phyloP scores from a whole-genome alignment of 2,113 vertebrate species.

The Chlamydotis undulata region DNA sequence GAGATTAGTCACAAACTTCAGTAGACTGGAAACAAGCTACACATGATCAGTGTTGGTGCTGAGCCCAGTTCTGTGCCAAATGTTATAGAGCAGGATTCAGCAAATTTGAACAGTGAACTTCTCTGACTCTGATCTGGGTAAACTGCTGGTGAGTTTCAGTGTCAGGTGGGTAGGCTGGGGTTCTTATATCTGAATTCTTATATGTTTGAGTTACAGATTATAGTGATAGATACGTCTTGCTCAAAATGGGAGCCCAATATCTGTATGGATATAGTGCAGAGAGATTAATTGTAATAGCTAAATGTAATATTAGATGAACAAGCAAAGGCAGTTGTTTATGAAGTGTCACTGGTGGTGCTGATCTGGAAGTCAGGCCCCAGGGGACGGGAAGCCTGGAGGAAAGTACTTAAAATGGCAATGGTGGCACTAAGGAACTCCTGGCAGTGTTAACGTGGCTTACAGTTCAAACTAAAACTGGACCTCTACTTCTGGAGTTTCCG shows the following conservation, averaged over 20 bases:
- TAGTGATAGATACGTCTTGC: background rate
- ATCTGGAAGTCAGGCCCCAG: background rate
- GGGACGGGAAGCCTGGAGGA: background rate
- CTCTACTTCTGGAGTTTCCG: background rate
- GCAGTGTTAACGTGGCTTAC: background rate
- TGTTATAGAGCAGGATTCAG: background rate
- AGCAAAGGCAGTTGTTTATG: background rate
- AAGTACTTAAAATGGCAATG: background rate
- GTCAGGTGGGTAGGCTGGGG: background rate
- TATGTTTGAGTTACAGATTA: background rate
- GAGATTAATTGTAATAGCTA: background rate
- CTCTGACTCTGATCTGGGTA: background rate
- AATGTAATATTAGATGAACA: background rate
- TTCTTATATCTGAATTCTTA: background rate
- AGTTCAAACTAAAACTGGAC: background rate
- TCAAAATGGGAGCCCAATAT: background rate
- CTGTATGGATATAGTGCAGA: background rate
- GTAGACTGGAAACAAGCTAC: background rate
- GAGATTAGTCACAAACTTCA: background rate
- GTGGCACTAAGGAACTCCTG: background rate
- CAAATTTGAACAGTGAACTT: background rate
- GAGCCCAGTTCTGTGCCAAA: background rate
- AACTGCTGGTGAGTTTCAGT: background rate
- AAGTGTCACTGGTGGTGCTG: background rate
- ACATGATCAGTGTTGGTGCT: fast-evolving